A percentile compares a stretch with the other conserved stretches of the same genome.
Evolutionary conservation across 2,888 invertebrate genomes (phyloP).

Genomic region (Trilocha varians): DNA sequence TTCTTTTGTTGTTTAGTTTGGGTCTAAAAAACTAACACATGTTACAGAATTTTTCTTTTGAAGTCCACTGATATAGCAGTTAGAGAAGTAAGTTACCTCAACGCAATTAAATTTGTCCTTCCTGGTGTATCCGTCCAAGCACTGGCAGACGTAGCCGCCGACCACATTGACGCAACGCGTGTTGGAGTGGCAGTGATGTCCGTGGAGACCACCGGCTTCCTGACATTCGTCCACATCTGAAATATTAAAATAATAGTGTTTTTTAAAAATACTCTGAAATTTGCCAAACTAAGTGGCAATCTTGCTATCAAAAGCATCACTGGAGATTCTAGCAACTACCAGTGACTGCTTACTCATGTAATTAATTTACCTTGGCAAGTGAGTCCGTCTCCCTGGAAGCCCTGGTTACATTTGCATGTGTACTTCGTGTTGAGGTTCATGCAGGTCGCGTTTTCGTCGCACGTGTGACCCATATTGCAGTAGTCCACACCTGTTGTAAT

Average conservation of each 20-base stretch:
- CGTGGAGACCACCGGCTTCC: constrained; percentile 81
- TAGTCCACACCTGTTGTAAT: constrained; percentile 83
- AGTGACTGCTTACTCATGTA: no score
- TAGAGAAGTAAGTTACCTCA: constrained; percentile 55
- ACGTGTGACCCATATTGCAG: constrained; percentile 90
- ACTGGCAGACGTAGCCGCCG: constrained; percentile 89
- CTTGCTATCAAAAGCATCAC: no score
- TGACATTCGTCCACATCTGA: constrained; percentile 91
- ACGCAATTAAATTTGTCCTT: constrained; percentile 86
- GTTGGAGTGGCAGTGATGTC: constrained; percentile 89
- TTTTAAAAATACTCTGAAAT: background rate
- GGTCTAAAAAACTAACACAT: no score
- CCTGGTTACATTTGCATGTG: constrained; percentile 91
- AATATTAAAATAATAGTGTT: constrained; percentile 14
- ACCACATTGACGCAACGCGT: constrained; percentile 87
- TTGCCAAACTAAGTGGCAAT: background rate
- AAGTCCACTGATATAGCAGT: no score
- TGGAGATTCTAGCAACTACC: no score
- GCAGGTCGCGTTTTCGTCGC: constrained; percentile 93
- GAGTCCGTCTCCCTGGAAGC: constrained; percentile 90
- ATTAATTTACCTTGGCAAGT: constrained; percentile 78
- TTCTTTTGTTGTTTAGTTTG: no score
- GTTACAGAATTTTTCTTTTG: no score
- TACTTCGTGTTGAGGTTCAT: constrained; percentile 92
- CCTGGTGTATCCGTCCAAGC: constrained; percentile 83